Conservation (phyloP, 1,140 invertebrate species). For the Halesus radiatus region DNA sequence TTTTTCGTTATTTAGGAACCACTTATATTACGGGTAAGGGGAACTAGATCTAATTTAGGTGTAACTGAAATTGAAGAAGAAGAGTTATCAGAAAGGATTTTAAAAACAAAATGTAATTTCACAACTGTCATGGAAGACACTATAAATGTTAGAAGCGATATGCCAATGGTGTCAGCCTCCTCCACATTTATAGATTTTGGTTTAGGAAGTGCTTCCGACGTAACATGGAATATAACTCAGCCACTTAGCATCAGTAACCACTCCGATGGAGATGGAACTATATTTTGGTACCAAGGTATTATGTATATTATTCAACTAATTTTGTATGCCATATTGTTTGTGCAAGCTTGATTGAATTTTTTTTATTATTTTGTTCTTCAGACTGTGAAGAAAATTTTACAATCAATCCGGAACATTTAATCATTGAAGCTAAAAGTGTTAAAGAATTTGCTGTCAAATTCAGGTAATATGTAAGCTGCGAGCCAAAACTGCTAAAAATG, state of each 20-base stretch:
- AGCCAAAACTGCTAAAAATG: not conserved
- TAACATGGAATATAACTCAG: slow-evolving; percentile 39
- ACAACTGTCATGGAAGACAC: slow-evolving; percentile 25
- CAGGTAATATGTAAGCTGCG: not conserved
- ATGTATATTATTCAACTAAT: not conserved
- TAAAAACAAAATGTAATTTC: slow-evolving; percentile 18
- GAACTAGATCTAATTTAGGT: slow-evolving; percentile 14
- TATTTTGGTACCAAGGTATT: slow-evolving; percentile 34
- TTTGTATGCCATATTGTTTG: too few relatives aligned
- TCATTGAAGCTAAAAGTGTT: slow-evolving; percentile 10
- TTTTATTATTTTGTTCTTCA: not conserved
- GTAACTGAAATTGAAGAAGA: slow-evolving; percentile 1
- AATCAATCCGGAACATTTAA: not conserved
- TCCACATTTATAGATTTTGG: slow-evolving; percentile 31
- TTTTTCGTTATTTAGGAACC: slow-evolving; percentile 32
- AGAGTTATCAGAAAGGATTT: not conserved
- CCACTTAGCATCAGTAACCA: slow-evolving; percentile 20
- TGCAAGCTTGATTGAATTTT: too few relatives aligned
- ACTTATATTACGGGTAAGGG: slow-evolving; percentile 31
- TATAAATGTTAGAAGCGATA: slow-evolving; percentile 12
- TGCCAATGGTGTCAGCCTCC: slow-evolving; percentile 27
- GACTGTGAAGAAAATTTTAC: slow-evolving; percentile 12
- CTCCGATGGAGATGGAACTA: not conserved
- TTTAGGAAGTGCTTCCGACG: slow-evolving; percentile 22
- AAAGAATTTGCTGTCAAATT: slow-evolving; percentile 36